Evolutionary conservation across 2,888 invertebrate genomes (phyloP), one percentile per base, ranked within the genome.

Genomic region (Tetragnatha montana): DNA sequence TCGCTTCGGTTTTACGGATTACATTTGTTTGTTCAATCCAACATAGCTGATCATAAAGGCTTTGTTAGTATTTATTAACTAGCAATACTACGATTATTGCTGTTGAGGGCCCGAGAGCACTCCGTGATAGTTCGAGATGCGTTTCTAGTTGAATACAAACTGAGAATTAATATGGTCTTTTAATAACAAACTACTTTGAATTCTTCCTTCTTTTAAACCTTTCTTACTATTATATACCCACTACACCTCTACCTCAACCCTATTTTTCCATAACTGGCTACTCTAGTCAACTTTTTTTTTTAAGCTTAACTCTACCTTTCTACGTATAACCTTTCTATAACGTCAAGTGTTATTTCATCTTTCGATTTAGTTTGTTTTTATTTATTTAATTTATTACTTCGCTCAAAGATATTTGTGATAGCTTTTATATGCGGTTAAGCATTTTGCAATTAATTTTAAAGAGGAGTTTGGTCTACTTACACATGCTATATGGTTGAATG

Each of bases 361-460:
- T 60, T 60, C 60, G 10, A 60, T 60, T 60, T 60, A 60, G 60
- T 60, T 60, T 60, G 60, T 60, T 60, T 60, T 60, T 35, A 35
- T 35, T 35, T 35, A 35, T 35, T 35, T 35, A n/a, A 60, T 81
- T 80, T 70, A 47, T 80, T 68, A 49, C 69, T n/a, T 76, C 68
- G 69, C 74, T 84, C 69, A 84, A 84, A 76, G 74, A 35, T 69
- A 35, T 19, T 76, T 83, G 83, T 83, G 83, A 83, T 83, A 83
- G 75, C 75, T 76, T 83, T 68, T n/a, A 75, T 35, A 35, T 75
- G 47, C 19, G 68, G 14, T 73, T 68, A 14, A 60, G 83, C 75
- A 19, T 19, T 75, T 47, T 8, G n/a, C 50, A 10, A 35, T 50
- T 47, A 69, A 19, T 76, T 35, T 68, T 69, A 35, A 51, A 21